Percentiles rank a stretch among this genome's conserved stretches.
These are phyloP conservation scores for Nycticorax nycticorax DNA, from an alignment of 2,113 vertebrate genomes.

Conservation along the genomic window DNA sequence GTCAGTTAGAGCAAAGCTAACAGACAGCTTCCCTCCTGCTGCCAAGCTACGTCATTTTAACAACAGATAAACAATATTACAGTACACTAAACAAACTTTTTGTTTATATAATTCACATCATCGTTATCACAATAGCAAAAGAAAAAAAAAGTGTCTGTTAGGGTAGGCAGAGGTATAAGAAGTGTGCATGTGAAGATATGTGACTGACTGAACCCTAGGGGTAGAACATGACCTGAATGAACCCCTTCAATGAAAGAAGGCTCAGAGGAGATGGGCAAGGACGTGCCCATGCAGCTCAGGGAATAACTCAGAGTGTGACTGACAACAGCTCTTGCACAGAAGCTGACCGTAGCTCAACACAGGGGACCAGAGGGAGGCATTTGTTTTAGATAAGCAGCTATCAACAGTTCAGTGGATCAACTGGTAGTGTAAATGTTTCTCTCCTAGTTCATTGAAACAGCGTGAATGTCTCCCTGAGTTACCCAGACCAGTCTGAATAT, in stretches of 20 bases:
- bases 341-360: neutral
- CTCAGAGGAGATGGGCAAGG: neutral
- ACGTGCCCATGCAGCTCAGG: neutral
- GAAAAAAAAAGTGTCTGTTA: neutral
- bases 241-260: neutral
- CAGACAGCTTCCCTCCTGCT: neutral
- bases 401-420: neutral
- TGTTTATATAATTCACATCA: neutral
- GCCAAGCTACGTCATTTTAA: neutral
- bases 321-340: too few species aligned
- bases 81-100: neutral
- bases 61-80: neutral
- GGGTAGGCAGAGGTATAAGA: neutral
- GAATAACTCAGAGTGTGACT: neutral
- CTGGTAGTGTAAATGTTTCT: neutral
- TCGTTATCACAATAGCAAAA: neutral
- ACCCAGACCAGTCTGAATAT: neutral
- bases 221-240: neutral
- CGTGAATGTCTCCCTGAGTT: neutral
- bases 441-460: neutral
- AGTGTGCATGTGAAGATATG: neutral
- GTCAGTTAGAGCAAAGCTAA: neutral
- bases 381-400: neutral
- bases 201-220: neutral
- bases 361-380: neutral